Conservation (phyloP, 1,140 invertebrate genomes). For the Agrypnia vestita region DNA sequence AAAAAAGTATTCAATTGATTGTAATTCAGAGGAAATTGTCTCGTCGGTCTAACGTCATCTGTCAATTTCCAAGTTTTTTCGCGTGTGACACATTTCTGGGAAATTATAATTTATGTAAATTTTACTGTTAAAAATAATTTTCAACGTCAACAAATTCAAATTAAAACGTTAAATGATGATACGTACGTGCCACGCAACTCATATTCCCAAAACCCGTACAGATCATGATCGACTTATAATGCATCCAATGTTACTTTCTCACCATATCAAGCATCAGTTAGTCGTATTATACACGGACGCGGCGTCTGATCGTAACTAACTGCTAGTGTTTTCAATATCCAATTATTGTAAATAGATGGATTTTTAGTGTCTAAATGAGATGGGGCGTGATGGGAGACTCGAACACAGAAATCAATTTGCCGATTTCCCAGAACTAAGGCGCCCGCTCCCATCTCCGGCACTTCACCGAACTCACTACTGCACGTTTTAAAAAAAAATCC, state of each 20-base stretch:
- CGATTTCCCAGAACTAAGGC: conserved; percentile 52
- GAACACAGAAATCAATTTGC: conserved; percentile 58
- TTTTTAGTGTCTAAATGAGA: conserved; percentile 58
- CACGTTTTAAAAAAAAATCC: conserved; percentile 47
- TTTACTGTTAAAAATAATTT: too few relatives aligned
- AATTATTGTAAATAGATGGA: conserved; percentile 60
- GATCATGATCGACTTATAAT: neutral
- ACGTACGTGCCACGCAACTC: too few relatives aligned
- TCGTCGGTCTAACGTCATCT: too few relatives aligned
- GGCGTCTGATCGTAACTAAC: conserved; percentile 5
- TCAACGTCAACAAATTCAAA: too few relatives aligned
- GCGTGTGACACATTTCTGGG: too few relatives aligned
- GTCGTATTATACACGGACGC: neutral
- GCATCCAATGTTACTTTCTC: conserved; percentile 4
- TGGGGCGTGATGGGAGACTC: conserved; percentile 49
- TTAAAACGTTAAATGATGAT: too few relatives aligned
- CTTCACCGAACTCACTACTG: conserved; percentile 2
- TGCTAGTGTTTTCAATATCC: conserved; percentile 50
- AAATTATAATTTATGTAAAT: too few relatives aligned
- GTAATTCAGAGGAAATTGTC: too few relatives aligned
- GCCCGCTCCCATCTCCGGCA: neutral
- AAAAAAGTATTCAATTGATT: too few relatives aligned
- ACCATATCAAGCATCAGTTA: conserved; percentile 1
- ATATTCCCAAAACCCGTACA: too few relatives aligned
- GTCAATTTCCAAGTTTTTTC: too few relatives aligned